A percentile compares a stretch with the other conserved stretches of the same genome.
Evolutionary conservation across 2,797 vertebrate species (phyloP).

Genomic region (Glyptemys insculpta): DNA sequence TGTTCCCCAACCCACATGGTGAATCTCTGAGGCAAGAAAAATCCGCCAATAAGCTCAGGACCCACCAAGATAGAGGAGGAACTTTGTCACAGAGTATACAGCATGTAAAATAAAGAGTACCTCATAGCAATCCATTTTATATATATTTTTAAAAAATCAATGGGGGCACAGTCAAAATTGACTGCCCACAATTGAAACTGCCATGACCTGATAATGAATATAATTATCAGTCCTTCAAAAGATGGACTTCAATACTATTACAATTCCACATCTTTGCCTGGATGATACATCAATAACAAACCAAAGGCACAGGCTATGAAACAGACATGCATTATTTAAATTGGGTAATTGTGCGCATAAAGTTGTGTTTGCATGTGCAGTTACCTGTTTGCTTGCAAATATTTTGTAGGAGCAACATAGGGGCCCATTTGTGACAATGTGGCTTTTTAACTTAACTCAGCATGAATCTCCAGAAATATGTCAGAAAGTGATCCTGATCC

Average conservation of each 20-base stretch:
- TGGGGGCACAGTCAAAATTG: not conserved
- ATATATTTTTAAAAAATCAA: not conserved
- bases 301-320: not conserved
- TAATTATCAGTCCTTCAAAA: not conserved
- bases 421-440: not conserved
- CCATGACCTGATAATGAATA: not conserved
- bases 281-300: not conserved
- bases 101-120: not conserved
- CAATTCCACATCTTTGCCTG: not conserved
- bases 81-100: not conserved
- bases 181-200: not conserved
- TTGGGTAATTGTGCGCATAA: rapidly evolving
- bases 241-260: not conserved
- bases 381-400: not conserved
- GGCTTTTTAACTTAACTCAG: not conserved
- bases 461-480: not conserved
- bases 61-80: too few species aligned
- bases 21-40: too few species aligned
- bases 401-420: not conserved
- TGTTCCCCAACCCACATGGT: too few species aligned
- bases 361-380: not conserved
- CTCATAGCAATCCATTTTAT: not conserved
- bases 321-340: not conserved
- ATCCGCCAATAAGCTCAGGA: too few species aligned
- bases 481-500: not conserved